These are phyloP conservation scores for Tetragnatha versicolor DNA, from an alignment of 1,140 invertebrate genomes.

Conservation along the genomic window DNA sequence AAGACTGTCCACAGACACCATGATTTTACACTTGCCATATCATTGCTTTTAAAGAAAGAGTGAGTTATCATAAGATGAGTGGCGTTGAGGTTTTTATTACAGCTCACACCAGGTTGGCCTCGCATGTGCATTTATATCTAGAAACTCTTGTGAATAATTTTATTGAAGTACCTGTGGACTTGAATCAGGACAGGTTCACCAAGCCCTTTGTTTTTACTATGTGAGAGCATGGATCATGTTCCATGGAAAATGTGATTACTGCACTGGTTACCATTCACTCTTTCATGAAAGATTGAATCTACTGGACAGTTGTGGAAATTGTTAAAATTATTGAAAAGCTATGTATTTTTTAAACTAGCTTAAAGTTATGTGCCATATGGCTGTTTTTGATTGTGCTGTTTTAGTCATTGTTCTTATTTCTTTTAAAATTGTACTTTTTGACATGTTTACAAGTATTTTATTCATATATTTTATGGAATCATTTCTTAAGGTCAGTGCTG, in stretches of 20 bases:
- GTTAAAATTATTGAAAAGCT: background rate
- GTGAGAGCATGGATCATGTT: background rate
- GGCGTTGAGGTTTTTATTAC: background rate
- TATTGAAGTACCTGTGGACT: background rate
- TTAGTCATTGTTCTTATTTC: conserved; percentile 40
- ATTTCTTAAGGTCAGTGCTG: background rate
- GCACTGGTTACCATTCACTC: conserved; percentile 46
- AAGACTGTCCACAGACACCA: background rate
- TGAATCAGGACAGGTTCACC: background rate
- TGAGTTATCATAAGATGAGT: background rate
- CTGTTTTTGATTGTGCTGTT: conserved; percentile 43
- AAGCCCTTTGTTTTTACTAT: background rate
- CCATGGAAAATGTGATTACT: conserved; percentile 38
- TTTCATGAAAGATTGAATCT: background rate
- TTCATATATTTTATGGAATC: background rate
- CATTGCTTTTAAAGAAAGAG: background rate
- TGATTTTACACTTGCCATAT: background rate
- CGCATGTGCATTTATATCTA: conserved; percentile 12
- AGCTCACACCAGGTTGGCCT: background rate
- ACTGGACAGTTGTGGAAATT: background rate
- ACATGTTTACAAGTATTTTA: background rate
- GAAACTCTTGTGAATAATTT: background rate
- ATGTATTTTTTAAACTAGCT: conserved; percentile 29
- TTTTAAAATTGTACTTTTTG: background rate
- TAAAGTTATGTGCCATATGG: conserved; percentile 48